A percentile compares a stretch with the other conserved stretches of the same genome.
Evolutionary conservation across 1,140 invertebrate genomes (phyloP).

Genomic region (Medauroidea extradentata): DNA sequence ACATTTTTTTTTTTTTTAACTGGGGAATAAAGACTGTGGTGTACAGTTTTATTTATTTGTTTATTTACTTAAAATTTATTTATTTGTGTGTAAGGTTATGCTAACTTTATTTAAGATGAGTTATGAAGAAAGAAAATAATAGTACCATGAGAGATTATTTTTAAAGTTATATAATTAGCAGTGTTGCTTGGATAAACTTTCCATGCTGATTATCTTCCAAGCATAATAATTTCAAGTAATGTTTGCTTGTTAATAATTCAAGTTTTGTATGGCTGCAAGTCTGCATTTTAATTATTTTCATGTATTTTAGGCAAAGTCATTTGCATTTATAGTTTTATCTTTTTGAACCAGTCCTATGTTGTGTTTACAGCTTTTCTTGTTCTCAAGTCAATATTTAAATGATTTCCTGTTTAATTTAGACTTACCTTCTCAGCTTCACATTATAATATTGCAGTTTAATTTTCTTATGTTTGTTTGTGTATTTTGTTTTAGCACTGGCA

Average conservation of each 20-base stretch:
- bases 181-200: background rate
- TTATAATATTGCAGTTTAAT: slow-evolving; percentile 28
- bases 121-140: background rate
- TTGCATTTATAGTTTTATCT: slow-evolving; percentile 29
- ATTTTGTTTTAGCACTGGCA: slow-evolving; percentile 67
- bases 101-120: background rate
- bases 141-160: background rate
- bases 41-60: slow-evolving; percentile 17
- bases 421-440: slow-evolving; percentile 22
- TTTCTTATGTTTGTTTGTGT: slow-evolving; percentile 49
- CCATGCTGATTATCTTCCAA: no score
- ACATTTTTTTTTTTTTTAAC: slow-evolving; percentile 16
- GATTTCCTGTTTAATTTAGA: slow-evolving; percentile 18
- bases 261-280: slow-evolving; percentile 16
- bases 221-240: no score
- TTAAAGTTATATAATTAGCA: background rate
- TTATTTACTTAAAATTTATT: background rate
- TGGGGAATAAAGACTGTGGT: slow-evolving; percentile 23
- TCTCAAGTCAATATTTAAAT: slow-evolving; percentile 14
- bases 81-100: background rate
- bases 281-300: slow-evolving; percentile 20
- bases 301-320: slow-evolving; percentile 17
- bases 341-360: slow-evolving; percentile 27
- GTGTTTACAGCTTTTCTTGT: slow-evolving; percentile 19
- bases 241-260: no score